Evolutionary conservation across 2,113 vertebrate genomes (phyloP).

Genomic region (Morphnarchus princeps): DNA sequence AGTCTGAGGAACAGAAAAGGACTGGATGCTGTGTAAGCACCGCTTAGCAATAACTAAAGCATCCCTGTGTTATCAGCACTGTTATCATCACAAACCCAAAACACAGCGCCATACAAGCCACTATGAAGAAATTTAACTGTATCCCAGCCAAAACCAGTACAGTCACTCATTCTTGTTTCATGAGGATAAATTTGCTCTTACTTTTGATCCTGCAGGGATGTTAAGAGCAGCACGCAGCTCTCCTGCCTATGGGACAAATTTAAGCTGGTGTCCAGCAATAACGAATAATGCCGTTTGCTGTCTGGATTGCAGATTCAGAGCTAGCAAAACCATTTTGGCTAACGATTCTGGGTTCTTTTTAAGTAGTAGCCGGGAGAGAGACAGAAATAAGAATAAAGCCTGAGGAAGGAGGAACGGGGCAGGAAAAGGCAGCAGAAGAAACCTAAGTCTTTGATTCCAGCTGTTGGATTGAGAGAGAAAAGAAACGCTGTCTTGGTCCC

Average conservation of each 20-base stretch:
- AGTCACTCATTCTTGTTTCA: neutral
- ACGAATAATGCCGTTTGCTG: neutral
- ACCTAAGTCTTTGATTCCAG: neutral
- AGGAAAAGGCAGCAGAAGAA: neutral
- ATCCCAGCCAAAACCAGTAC: neutral
- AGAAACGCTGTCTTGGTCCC: accelerated
- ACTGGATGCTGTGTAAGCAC: neutral
- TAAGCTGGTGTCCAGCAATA: neutral
- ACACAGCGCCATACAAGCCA: neutral
- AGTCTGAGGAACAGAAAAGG: neutral
- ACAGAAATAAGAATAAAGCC: neutral
- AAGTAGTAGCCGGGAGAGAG: neutral
- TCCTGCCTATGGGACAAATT: neutral
- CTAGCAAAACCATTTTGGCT: neutral
- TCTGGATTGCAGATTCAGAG: neutral
- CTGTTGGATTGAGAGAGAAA: neutral
- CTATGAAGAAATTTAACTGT: neutral
- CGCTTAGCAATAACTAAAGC: too few relatives aligned
- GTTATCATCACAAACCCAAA: neutral
- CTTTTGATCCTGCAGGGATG: neutral
- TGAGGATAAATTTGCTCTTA: neutral
- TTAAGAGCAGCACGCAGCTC: neutral
- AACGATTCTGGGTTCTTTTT: neutral
- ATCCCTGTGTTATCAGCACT: neutral
- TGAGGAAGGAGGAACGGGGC: neutral